phyloP scores from a whole-genome alignment of 2,113 vertebrate species.

The Centropristis striata region DNA sequence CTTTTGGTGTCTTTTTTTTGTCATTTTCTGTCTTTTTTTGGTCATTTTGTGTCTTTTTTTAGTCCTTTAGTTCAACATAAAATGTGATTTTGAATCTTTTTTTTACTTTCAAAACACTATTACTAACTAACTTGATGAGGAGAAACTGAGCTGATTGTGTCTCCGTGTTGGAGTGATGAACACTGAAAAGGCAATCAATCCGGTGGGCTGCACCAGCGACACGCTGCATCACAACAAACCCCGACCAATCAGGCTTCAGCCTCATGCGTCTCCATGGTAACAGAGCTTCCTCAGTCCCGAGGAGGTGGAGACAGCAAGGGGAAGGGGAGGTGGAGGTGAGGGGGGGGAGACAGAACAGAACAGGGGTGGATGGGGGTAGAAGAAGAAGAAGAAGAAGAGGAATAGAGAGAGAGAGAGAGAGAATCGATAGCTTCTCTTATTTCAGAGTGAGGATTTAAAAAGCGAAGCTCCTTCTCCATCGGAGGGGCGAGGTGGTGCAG shows the following conservation, averaged over 20 bases:
- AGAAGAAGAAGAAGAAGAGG: slow-evolving; percentile 29
- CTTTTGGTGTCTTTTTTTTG: too few species aligned
- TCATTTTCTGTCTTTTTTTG: too few species aligned
- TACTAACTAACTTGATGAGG: not conserved
- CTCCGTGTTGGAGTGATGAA: slow-evolving; percentile 1
- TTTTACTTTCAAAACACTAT: too few species aligned
- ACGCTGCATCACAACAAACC: slow-evolving; percentile 74
- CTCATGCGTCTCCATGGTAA: slow-evolving; percentile 82
- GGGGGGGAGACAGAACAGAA: slow-evolving; percentile 28
- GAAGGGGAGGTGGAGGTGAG: slow-evolving; percentile 33
- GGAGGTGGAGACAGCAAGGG: slow-evolving; percentile 66
- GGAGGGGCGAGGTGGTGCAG: not conserved
- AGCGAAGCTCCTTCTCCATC: slow-evolving; percentile 19
- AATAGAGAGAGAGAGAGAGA: not conserved
- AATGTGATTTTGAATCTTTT: too few species aligned
- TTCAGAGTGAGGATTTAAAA: slow-evolving; percentile 53
- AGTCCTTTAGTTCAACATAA: too few species aligned
- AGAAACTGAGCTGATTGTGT: slow-evolving; percentile 11
- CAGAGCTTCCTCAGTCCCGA: slow-evolving; percentile 69
- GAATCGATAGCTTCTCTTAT: slow-evolving; percentile 61
- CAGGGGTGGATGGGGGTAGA: slow-evolving; percentile 43
- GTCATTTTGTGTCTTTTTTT: too few species aligned
- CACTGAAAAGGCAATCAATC: slow-evolving; percentile 58
- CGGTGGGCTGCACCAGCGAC: slow-evolving; percentile 58
- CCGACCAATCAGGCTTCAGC: slow-evolving; percentile 73